Base-by-base conservation (phyloP, 2,797 vertebrate species). In the Galaxias olidus region DNA sequence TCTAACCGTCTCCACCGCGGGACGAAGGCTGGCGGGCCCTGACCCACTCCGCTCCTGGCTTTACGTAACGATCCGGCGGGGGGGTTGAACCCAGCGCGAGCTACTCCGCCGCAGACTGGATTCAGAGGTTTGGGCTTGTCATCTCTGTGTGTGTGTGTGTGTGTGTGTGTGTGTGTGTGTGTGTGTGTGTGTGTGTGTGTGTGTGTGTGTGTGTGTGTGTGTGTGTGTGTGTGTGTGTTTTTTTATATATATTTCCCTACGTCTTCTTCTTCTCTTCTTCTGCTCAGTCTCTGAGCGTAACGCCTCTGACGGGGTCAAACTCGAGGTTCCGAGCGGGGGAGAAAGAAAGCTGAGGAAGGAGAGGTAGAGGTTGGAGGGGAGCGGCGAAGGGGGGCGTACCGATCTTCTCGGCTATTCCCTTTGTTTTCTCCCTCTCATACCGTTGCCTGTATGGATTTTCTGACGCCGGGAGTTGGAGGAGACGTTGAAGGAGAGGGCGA, bases 11-110 rank as follows among this genome's bases (percentile, higher is more conserved):
- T 79, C 79, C 76, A 75, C 49, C 59, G 61, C 71, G 64, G 45
- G 14, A 68, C 44, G 19, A 73, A 74, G 76, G 69, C 61, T 77
- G 78, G 68, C 75, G 75, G 78, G 59, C 68, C 64, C 65, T 81
- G 80, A 78, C 80, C 76, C 78, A 76, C 67, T 81, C 79, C 73
- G 73, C 77, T 72, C 68, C 69, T 59, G 40, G 72, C 58, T 82
- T 74, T 76, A 72, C 78, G 74, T 72, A 78, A 78, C 52, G 72
- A 79, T 53, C 64, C 64, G 60, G 45, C 58, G 19, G 67, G 45
- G 60, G 19, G 67, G 76, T 79, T 72, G 70, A 80, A 71, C 41
- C 12, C 13, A 10, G 15, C 48, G 9, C 7, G 10, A 19, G 17
- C 10, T 10, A 15, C 7, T 19, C 14, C n/a, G 15, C 42, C 7